Evolutionary conservation across 2,888 invertebrate species (phyloP), one percentile per base, ranked within the genome.

Genomic region (Bugula neritina): DNA sequence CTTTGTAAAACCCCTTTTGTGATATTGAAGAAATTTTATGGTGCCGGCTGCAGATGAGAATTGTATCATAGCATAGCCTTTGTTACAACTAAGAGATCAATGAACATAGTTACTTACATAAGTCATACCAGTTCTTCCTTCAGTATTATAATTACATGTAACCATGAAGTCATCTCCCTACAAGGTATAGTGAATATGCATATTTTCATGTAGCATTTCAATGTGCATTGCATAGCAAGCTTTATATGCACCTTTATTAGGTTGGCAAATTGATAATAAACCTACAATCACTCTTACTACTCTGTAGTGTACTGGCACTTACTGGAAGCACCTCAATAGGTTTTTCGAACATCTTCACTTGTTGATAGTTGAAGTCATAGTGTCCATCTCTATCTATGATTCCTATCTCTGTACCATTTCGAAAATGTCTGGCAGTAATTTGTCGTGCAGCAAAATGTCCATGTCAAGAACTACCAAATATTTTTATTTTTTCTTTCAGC

Each of bases 341-440:
- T 1, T 54, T 52, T 2, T 27, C n/a, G 27, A 63, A 57, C 10
- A 35, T 34, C 25, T 55, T 69, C 17, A 29, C 27, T 55, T 72
- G 72, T 72, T 74, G 74, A 54, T 73, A 74, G 35, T 74, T 76
- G 69, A 78, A 79, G 71, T 79, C 79, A 63, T 78, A 79, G 35
- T 77, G 72, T 3, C 75, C 73, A 55, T 79, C 78, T 13, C 71
- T 58, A 0, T 73, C 74, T 27, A 79, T 69, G n/a, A 76, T 75
- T 58, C 74, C 71, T 2, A 77, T 69, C 69, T 79, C 79, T n/a
- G 72, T 74, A 21, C 78, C 79, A 29, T 78, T 75, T 21, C 79
- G 73, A 72, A 74, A 73, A 54, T 76, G 76, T 54, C 77, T 71
- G 13, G 77, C 75, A 54, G 69, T 73, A 21, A 79, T 74, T 23